Evolutionary conservation across 2,888 invertebrate species (phyloP), one percentile per base, ranked within the genome.

Genomic region (Parthenolecanium corni): DNA sequence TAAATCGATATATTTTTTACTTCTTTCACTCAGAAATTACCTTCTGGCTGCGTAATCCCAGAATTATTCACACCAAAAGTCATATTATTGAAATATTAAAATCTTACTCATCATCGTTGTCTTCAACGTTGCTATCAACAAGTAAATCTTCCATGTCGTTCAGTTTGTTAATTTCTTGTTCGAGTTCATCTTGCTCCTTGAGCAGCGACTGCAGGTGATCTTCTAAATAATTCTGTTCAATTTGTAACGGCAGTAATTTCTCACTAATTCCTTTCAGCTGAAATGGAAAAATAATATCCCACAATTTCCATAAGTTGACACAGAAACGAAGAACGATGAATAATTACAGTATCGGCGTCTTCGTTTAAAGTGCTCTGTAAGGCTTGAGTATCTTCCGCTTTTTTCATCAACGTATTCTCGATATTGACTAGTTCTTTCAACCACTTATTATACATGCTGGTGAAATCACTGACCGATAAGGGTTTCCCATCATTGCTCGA

Each of bases 381-480:
- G 9, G 38, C n/a, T 31, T 61, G 61, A 11, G 51, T 61, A 38
- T 61, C 49, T 16, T 51, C 40, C 2, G 61, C 61, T 51, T 61
- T 61, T 12, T 31, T 23, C n/a, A 47, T 18, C 16, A 61, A 49
- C 9, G 20, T 61, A 23, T 36, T 51, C 16, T 61, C 61, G 1
- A 61, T 38, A 12, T 18, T 21, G 18, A 36, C 38, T n/a, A 61
- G 40, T 23, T 61, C 61, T 24, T 40, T 47, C 14, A 61, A 40
- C 61, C 61, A 61, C 40, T 61, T 61, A 20, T 61, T 61, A 51
- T 61, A 61, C 51, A 61, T 61, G 9, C 49, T 23, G 16, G 61
- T 49, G 16, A 61, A 61, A 40, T 61, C 61, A 23, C 20, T 11
- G 6, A 14, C 23, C 12, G 23, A 21, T 49, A 23, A 21, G 2